phyloP scores from a whole-genome alignment of 2,888 invertebrate species.

The Dasysyrphus tricinctus region DNA sequence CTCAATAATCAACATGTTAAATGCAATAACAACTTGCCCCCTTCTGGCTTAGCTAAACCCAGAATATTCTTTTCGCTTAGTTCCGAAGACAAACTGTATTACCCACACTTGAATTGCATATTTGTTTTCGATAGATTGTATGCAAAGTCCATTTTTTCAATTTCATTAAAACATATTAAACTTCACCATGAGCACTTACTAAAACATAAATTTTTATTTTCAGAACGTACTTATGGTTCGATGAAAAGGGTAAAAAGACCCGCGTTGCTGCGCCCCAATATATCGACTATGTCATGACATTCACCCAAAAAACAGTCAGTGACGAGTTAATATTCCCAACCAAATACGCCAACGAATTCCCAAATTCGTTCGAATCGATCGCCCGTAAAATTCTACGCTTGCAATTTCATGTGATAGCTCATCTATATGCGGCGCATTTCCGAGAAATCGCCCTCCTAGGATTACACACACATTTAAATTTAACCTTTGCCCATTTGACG shows the following conservation, averaged over 20 bases:
- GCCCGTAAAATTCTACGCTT: conserved; percentile 98
- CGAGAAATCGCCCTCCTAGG: conserved; percentile 96
- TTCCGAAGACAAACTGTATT: too few species aligned
- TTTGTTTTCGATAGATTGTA: too few species aligned
- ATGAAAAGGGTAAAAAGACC: conserved; percentile 99
- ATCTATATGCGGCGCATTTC: conserved; percentile 99
- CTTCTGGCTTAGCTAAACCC: too few species aligned
- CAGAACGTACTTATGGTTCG: conserved; percentile 98
- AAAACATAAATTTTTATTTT: conserved; percentile 77
- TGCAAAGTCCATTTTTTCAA: too few species aligned
- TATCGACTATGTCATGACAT: conserved; percentile 99
- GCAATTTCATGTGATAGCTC: conserved; percentile 98
- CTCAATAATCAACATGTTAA: too few species aligned
- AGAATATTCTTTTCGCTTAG: too few species aligned
- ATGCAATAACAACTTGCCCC: too few species aligned
- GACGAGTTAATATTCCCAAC: conserved; percentile 99
- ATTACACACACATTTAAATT: conserved; percentile 98
- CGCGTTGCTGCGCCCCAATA: conserved; percentile 99
- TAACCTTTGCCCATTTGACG: conserved; percentile 98
- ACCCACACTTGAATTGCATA: too few species aligned
- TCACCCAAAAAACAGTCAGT: conserved; percentile 97
- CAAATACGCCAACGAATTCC: conserved; percentile 98
- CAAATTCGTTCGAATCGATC: conserved; percentile 95
- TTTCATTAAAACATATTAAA: too few species aligned
- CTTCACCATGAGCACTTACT: too few species aligned